A percentile compares a stretch with the other conserved stretches of the same genome.
Conservation (phyloP, 2,888 invertebrate genomes). For the Lasioglossum vierecki region DNA sequence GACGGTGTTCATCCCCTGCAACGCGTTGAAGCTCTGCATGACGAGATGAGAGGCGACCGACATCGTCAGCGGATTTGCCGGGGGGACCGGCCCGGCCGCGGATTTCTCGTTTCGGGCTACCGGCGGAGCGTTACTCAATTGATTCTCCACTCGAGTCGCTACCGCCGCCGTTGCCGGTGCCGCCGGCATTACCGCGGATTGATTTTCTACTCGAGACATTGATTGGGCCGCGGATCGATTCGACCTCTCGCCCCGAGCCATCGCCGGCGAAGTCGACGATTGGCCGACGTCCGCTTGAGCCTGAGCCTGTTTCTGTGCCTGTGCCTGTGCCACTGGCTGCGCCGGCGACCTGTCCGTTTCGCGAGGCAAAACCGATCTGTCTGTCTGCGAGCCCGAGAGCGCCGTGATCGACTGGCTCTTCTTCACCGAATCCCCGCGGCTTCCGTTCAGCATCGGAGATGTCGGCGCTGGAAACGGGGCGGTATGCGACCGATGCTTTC, state of each 20-base stretch:
- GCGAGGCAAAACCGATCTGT: slow-evolving; percentile 35
- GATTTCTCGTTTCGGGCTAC: slow-evolving; percentile 52
- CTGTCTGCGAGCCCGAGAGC: slow-evolving; percentile 40
- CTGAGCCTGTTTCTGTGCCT: background rate
- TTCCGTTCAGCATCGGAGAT: slow-evolving; percentile 53
- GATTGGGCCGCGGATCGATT: slow-evolving; percentile 52
- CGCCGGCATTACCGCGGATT: slow-evolving; percentile 32
- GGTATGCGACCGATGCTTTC: slow-evolving; percentile 76
- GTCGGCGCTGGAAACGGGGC: slow-evolving; percentile 68
- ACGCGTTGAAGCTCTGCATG: slow-evolving; percentile 78
- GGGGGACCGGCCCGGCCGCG: slow-evolving; percentile 23
- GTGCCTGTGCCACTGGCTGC: background rate
- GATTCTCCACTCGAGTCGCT: slow-evolving; percentile 53
- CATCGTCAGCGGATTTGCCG: slow-evolving; percentile 71
- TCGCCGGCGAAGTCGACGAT: slow-evolving; percentile 14
- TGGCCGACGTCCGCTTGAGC: slow-evolving; percentile 26
- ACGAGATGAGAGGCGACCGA: slow-evolving; percentile 77
- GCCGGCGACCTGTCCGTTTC: slow-evolving; percentile 32
- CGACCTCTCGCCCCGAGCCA: slow-evolving; percentile 52
- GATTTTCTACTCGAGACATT: slow-evolving; percentile 64
- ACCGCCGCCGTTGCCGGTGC: background rate
- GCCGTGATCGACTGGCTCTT: slow-evolving; percentile 60
- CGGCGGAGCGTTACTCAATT: slow-evolving; percentile 40
- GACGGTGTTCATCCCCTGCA: slow-evolving; percentile 72
- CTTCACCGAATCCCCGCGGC: slow-evolving; percentile 58